These are phyloP conservation scores for Nomada fabriciana DNA, from an alignment of 2,888 invertebrate species.

Conservation along the genomic window DNA sequence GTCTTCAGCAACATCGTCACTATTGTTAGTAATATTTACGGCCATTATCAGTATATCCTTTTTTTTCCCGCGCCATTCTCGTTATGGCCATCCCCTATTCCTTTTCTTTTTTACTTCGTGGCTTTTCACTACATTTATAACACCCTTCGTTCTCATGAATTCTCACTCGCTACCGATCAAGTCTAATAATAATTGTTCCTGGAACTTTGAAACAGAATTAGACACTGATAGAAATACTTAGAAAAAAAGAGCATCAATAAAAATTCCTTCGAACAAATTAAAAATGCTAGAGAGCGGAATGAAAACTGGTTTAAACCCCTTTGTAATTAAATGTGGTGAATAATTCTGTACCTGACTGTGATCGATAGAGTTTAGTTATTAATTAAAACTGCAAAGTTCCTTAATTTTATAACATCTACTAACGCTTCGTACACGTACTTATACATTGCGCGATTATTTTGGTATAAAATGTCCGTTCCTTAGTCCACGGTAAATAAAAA, in stretches of 20 bases:
- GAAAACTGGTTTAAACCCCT: slow-evolving; percentile 8
- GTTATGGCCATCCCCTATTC: slow-evolving; percentile 25
- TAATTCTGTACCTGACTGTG: slow-evolving; percentile 33
- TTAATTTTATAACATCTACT: slow-evolving; percentile 72
- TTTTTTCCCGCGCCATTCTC: neutral
- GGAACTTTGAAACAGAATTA: slow-evolving; percentile 41
- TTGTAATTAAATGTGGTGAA: neutral
- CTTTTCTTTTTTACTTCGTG: slow-evolving; percentile 14
- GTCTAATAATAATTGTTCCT: slow-evolving; percentile 31
- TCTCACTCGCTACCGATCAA: slow-evolving; percentile 51
- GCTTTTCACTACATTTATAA: slow-evolving; percentile 45
- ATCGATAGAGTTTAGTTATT: slow-evolving; percentile 59
- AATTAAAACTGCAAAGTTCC: slow-evolving; percentile 62
- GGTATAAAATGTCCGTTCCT: slow-evolving; percentile 77
- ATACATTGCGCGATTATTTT: slow-evolving; percentile 74
- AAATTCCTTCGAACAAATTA: slow-evolving; percentile 17
- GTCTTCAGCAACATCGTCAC: slow-evolving; percentile 70
- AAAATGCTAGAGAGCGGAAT: slow-evolving; percentile 43
- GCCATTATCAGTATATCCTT: slow-evolving; percentile 29
- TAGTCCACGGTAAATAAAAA: slow-evolving; percentile 67
- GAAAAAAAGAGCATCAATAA: slow-evolving; percentile 9
- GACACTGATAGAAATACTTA: slow-evolving; percentile 7
- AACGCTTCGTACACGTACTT: slow-evolving; percentile 67
- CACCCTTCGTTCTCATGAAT: slow-evolving; percentile 28
- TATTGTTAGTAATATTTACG: slow-evolving; percentile 54